Conservation (phyloP, 2,888 invertebrate species). For the Idaea aversata region DNA sequence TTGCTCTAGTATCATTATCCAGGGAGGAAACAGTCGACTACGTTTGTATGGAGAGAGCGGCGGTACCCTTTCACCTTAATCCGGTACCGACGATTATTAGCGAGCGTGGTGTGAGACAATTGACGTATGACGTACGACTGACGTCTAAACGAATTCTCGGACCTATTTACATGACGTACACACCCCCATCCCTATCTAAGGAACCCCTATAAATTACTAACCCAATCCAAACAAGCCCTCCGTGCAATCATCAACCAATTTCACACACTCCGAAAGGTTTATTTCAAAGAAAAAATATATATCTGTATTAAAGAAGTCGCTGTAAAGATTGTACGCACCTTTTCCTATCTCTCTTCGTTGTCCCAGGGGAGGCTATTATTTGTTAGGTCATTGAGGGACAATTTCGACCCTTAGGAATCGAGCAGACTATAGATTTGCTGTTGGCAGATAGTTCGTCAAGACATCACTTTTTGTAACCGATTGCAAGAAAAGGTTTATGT, state of each 20-base stretch:
- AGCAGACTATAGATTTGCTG: slow-evolving; percentile 3
- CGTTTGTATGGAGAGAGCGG: too few species aligned
- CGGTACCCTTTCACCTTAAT: too few species aligned
- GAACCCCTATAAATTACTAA: not conserved
- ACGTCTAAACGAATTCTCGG: not conserved
- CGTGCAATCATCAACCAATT: not conserved
- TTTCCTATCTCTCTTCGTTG: slow-evolving; percentile 33
- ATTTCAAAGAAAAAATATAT: slow-evolving; percentile 1
- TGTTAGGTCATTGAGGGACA: slow-evolving; percentile 34
- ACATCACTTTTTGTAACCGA: too few species aligned
- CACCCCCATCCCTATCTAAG: not conserved
- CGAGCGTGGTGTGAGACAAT: too few species aligned
- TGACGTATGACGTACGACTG: not conserved
- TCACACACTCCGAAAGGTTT: not conserved
- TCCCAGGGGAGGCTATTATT: slow-evolving; percentile 40
- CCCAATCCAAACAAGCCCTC: not conserved
- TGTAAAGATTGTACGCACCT: slow-evolving; percentile 23
- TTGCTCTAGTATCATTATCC: too few species aligned
- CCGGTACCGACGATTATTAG: too few species aligned
- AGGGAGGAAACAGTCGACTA: too few species aligned
- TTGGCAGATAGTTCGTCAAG: not conserved
- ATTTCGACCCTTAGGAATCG: slow-evolving; percentile 29
- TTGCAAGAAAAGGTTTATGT: too few species aligned
- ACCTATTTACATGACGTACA: not conserved
- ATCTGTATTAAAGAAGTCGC: not conserved